phyloP scores from a whole-genome alignment of 2,888 invertebrate species.

The Idaea dimidiata region DNA sequence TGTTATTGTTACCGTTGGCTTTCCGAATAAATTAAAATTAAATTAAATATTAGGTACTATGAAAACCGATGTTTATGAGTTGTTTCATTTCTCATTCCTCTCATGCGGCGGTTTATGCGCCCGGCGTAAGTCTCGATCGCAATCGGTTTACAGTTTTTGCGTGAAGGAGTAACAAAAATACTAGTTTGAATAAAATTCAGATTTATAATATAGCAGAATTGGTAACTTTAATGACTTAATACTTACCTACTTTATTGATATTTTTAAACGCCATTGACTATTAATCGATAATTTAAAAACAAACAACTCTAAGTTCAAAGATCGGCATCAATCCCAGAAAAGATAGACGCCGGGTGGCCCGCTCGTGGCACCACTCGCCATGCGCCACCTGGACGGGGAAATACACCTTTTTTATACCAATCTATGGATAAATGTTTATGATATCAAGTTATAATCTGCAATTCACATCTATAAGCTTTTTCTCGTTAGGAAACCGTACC shows the following conservation, averaged over 20 bases:
- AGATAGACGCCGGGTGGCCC: conserved; percentile 36
- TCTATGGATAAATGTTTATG: not conserved
- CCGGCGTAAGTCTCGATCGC: too few relatives aligned
- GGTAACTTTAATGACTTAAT: not conserved
- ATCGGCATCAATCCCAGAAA: conserved; percentile 38
- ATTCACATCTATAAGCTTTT: not conserved
- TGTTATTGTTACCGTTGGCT: too few relatives aligned
- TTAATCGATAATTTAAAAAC: conserved; percentile 18
- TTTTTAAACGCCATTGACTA: not conserved
- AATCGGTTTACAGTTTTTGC: too few relatives aligned
- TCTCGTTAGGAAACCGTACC: not conserved
- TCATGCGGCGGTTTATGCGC: too few relatives aligned
- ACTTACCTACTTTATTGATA: not conserved
- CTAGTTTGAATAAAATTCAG: too few relatives aligned
- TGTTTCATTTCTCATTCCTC: too few relatives aligned
- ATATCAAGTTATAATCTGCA: not conserved
- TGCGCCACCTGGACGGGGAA: conserved; percentile 52
- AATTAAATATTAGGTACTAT: too few relatives aligned
- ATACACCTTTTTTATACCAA: conserved; percentile 42
- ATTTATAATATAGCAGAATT: not conserved
- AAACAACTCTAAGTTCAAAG: conserved; percentile 46
- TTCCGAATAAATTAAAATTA: too few relatives aligned
- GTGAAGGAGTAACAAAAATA: too few relatives aligned
- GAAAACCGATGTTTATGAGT: too few relatives aligned
- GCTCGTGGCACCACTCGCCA: conserved; percentile 34